Evolutionary conservation across 1,140 invertebrate genomes (phyloP).

Genomic region (Heliconius congener): DNA sequence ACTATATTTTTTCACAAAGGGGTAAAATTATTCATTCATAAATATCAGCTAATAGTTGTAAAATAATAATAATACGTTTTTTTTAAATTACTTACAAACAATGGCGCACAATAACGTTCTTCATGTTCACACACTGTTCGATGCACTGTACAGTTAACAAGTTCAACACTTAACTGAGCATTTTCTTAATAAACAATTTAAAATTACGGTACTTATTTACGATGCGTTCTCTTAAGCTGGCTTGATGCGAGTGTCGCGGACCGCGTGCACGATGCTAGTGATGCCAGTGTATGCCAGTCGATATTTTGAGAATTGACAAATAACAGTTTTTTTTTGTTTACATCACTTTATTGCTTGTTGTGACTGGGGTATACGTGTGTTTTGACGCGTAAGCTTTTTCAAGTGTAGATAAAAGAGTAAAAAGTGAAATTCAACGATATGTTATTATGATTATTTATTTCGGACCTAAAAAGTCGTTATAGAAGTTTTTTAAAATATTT

Average conservation of each 20-base stretch:
- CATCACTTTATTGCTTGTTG: background rate
- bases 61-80: background rate
- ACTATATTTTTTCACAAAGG: background rate
- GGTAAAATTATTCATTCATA: background rate
- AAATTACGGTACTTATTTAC: slow-evolving; percentile 22
- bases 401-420: background rate
- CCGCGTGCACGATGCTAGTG: slow-evolving; percentile 37
- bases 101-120: slow-evolving; percentile 32
- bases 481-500: too few species aligned
- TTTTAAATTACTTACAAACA: slow-evolving; percentile 34
- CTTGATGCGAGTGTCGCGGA: slow-evolving; percentile 25
- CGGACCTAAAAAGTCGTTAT: too few species aligned
- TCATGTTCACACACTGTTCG: slow-evolving; percentile 32
- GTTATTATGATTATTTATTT: too few species aligned
- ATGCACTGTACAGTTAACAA: slow-evolving; percentile 14
- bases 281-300: slow-evolving; percentile 19
- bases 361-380: background rate
- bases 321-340: slow-evolving; percentile 1
- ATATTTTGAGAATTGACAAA: background rate
- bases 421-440: background rate
- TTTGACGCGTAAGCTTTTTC: background rate
- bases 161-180: slow-evolving; percentile 26
- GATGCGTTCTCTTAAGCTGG: slow-evolving; percentile 29
- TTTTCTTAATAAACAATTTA: slow-evolving; percentile 24
- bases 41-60: background rate